Percentiles rank a stretch among this genome's conserved stretches.
Conservation (phyloP, 2,113 vertebrate genomes). For the Dipodomys stephensi region DNA sequence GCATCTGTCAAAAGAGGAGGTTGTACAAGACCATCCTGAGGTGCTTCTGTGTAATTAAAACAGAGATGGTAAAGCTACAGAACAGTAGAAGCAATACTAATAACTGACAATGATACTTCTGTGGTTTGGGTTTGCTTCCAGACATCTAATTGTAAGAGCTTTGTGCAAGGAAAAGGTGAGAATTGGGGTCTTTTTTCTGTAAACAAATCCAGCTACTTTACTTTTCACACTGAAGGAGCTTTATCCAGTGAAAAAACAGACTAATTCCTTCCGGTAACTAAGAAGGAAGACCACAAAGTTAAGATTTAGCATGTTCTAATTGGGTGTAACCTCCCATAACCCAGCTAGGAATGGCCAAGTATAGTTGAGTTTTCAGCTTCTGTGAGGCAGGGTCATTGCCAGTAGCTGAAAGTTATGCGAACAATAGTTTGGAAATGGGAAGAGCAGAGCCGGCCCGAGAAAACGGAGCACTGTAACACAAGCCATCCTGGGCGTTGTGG, state of each 20-base stretch:
- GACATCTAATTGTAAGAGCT: neutral
- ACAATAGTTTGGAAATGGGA: constrained; percentile 67
- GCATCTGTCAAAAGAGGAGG: neutral
- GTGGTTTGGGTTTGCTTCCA: neutral
- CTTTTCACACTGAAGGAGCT: constrained; percentile 51
- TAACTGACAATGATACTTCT: neutral
- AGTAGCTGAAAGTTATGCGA: constrained; percentile 62
- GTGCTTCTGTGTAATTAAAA: constrained; percentile 30
- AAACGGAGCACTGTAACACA: constrained; percentile 65
- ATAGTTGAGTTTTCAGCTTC: constrained; percentile 53
- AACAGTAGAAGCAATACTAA: neutral
- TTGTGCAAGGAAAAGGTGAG: neutral
- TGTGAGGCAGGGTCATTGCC: constrained; percentile 58
- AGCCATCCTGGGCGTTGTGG: constrained; percentile 79
- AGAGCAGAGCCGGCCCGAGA: constrained; percentile 70
- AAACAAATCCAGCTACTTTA: constrained; percentile 55
- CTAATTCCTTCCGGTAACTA: constrained; percentile 18
- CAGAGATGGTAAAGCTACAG: neutral
- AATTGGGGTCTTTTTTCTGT: neutral
- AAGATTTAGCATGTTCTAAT: neutral
- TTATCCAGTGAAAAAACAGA: constrained; percentile 48
- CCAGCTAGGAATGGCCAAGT: neutral
- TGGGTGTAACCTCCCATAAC: constrained; percentile 11
- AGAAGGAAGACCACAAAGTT: neutral
- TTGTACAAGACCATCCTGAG: neutral